Evolutionary conservation across 2,113 vertebrate species (phyloP).

Genomic region (rat (Rattus norvegicus)): DNA sequence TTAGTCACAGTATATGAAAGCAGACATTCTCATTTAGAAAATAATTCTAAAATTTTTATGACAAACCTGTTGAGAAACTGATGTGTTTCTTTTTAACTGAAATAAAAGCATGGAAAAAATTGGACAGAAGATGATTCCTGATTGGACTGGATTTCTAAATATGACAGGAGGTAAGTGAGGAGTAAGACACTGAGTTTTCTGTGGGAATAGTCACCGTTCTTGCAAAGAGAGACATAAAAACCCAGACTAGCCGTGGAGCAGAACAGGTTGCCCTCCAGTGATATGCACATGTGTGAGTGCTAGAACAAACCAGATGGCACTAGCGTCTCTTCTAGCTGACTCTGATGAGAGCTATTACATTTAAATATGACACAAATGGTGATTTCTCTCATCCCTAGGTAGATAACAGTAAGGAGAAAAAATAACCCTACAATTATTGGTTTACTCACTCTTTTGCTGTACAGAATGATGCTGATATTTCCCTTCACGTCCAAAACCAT

Average conservation of each 20-base stretch:
- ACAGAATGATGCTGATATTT: constrained; percentile 32
- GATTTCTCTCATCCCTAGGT: neutral
- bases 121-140: neutral
- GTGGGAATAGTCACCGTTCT: neutral
- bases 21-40: neutral
- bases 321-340: constrained; percentile 19
- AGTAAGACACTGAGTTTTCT: neutral
- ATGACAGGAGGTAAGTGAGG: neutral
- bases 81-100: neutral
- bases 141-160: constrained; percentile 5
- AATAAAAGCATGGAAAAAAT: neutral
- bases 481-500: neutral
- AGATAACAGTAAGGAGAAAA: neutral
- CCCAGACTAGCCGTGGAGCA: neutral
- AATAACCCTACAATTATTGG: neutral
- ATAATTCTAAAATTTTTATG: neutral
- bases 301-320: constrained; percentile 1
- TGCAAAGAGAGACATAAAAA: neutral
- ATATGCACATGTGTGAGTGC: neutral
- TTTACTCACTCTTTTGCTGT: neutral
- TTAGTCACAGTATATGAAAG: neutral
- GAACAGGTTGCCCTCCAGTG: neutral
- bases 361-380: constrained; percentile 53
- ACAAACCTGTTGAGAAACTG: neutral
- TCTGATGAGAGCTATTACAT: constrained; percentile 19